Conservation (phyloP, 2,888 invertebrate species). For the Dioctria linearis region DNA sequence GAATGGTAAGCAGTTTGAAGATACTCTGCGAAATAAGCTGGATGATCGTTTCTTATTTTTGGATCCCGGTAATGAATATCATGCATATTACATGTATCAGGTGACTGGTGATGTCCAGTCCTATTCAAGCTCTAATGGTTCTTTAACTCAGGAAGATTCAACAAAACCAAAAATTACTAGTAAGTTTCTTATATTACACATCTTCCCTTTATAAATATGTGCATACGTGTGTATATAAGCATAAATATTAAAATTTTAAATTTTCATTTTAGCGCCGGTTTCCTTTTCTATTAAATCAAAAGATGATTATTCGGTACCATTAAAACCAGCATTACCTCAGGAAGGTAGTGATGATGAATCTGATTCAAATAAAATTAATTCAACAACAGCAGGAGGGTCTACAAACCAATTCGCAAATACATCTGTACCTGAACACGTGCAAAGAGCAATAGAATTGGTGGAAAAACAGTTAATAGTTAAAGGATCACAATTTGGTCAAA, state of each 20-base stretch:
- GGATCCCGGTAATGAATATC: constrained; percentile 81
- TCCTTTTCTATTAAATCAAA: constrained; percentile 89
- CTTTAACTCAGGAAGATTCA: constrained; percentile 12
- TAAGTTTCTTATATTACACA: constrained; percentile 60
- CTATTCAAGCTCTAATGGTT: constrained; percentile 52
- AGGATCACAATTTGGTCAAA: constrained; percentile 62
- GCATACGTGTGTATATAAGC: no score
- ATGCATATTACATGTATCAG: constrained; percentile 86
- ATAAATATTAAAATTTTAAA: no score
- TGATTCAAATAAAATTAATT: constrained; percentile 59
- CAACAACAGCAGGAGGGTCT: constrained; percentile 54
- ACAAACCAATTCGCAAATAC: constrained; percentile 42
- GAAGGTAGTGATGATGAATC: constrained; percentile 84
- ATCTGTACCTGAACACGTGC: constrained; percentile 67
- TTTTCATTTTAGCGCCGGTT: constrained; percentile 76
- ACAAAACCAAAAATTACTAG: constrained; percentile 63
- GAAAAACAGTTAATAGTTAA: constrained; percentile 68
- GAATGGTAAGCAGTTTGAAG: constrained; percentile 95
- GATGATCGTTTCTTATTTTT: constrained; percentile 93
- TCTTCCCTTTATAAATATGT: constrained; percentile 39
- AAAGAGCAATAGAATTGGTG: constrained; percentile 68
- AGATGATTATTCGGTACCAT: constrained; percentile 77
- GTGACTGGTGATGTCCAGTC: constrained; percentile 66
- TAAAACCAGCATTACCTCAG: constrained; percentile 83
- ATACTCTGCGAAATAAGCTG: constrained; percentile 85